A percentile compares a stretch with the other conserved stretches of the same genome.
Evolutionary conservation across 2,113 vertebrate genomes (phyloP).

Genomic region (Salvelinus sp.): DNA sequence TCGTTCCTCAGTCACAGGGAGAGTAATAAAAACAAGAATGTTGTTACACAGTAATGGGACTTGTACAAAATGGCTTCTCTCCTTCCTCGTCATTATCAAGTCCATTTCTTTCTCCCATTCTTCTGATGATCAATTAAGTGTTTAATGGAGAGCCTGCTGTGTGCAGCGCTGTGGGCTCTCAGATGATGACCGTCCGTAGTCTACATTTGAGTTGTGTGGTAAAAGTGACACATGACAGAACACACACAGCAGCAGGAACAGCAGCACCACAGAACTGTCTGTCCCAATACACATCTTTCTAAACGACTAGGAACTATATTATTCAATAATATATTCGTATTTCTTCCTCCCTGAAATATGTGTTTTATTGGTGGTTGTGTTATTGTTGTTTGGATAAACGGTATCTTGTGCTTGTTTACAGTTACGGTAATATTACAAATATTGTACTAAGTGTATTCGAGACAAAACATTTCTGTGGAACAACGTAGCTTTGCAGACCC

Average conservation of each 20-base stretch:
- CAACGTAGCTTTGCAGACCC: background rate
- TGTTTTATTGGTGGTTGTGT: conserved; percentile 30
- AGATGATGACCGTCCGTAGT: conserved; percentile 63
- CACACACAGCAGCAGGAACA: conserved; percentile 31
- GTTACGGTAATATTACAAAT: background rate
- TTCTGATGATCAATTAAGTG: conserved; percentile 78
- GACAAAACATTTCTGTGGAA: background rate
- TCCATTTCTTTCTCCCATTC: conserved; percentile 72
- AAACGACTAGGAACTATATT: conserved; percentile 30
- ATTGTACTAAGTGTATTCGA: background rate
- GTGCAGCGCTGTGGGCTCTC: conserved; percentile 21
- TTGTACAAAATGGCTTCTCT: conserved; percentile 72
- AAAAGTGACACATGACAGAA: conserved; percentile 65
- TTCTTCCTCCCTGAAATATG: conserved; percentile 39
- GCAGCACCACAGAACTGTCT: conserved; percentile 40
- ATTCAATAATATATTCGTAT: conserved; percentile 51
- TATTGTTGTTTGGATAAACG: background rate
- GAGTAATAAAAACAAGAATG: conserved; percentile 78
- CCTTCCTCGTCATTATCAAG: conserved; percentile 68
- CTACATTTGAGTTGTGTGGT: conserved; percentile 56
- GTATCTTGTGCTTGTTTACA: background rate
- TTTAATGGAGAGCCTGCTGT: conserved; percentile 76
- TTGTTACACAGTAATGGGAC: conserved; percentile 75
- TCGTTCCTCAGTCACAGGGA: conserved; percentile 73
- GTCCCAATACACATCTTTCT: conserved; percentile 26